Conservation (phyloP, 2,888 invertebrate genomes). For the Macrosoma leucophasiata region DNA sequence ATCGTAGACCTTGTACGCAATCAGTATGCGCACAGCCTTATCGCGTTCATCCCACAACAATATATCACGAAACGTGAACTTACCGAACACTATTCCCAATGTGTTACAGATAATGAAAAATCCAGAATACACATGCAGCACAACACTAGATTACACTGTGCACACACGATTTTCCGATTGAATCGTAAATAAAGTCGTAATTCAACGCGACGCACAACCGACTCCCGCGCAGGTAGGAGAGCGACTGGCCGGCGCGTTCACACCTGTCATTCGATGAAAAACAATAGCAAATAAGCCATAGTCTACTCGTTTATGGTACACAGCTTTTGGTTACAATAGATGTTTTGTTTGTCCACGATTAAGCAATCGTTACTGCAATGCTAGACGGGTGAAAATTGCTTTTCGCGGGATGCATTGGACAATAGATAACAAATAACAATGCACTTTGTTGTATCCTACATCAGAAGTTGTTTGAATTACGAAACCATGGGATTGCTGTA, state of each 20-base stretch:
- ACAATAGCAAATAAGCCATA: slow-evolving; percentile 61
- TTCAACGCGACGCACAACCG: slow-evolving; percentile 36
- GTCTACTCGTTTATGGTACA: slow-evolving; percentile 32
- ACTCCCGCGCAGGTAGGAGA: slow-evolving; percentile 49
- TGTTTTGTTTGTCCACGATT: too few species aligned
- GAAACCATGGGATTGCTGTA: too few species aligned
- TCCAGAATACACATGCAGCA: slow-evolving; percentile 18
- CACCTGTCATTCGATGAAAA: slow-evolving; percentile 59
- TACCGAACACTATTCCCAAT: slow-evolving; percentile 47
- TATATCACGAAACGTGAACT: slow-evolving; percentile 32
- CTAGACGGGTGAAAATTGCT: too few species aligned
- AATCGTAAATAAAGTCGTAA: slow-evolving; percentile 19
- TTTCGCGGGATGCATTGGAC: too few species aligned
- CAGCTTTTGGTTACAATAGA: slow-evolving; percentile 34
- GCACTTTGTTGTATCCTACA: too few species aligned
- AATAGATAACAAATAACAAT: too few species aligned
- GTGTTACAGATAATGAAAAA: slow-evolving; percentile 14
- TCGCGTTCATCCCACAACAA: slow-evolving; percentile 13
- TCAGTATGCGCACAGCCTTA: slow-evolving; percentile 13
- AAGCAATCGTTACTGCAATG: too few species aligned
- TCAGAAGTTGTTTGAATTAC: too few species aligned
- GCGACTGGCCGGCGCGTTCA: slow-evolving; percentile 52
- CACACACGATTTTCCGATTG: slow-evolving; percentile 22
- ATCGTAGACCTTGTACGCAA: too few species aligned
- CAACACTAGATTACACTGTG: slow-evolving; percentile 15